A percentile compares a stretch with the other conserved stretches of the same genome.
Evolutionary conservation across 92 coral and sea anemone species (phyloP).

Genomic region (Diadumene lineata): DNA sequence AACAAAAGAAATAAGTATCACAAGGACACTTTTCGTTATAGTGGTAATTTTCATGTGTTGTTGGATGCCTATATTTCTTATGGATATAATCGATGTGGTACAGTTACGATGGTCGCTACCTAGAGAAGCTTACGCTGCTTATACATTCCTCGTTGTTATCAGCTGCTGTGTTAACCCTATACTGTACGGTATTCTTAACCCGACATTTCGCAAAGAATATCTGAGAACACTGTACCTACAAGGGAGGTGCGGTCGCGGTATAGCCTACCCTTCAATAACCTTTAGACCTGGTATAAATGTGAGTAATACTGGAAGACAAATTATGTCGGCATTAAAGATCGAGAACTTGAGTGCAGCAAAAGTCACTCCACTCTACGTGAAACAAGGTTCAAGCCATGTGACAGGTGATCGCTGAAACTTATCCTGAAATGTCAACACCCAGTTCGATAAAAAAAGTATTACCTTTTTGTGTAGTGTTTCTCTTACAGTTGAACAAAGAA

Average conservation of each 20-base stretch:
- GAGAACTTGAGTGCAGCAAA: no score
- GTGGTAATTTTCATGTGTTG: slow-evolving; percentile 13
- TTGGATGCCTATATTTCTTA: slow-evolving; percentile 13
- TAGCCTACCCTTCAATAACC: not conserved
- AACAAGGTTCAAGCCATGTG: no score
- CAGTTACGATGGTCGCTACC: slow-evolving; percentile 17
- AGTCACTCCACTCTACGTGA: no score
- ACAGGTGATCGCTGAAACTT: no score
- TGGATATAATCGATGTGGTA: slow-evolving; percentile 22
- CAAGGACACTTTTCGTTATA: slow-evolving; percentile 11
- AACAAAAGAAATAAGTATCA: slow-evolving; percentile 12
- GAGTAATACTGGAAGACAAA: not conserved
- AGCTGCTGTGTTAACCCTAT: slow-evolving; percentile 14
- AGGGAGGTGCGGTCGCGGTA: not conserved
- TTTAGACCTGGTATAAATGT: no score
- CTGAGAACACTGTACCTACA: not conserved
- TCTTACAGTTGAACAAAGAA: no score
- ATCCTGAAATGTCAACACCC: no score
- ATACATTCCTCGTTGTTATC: not conserved
- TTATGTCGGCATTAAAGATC: not conserved
- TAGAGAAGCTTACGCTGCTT: slow-evolving; percentile 6
- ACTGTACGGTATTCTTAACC: slow-evolving; percentile 19
- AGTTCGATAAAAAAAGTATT: no score
- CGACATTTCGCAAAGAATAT: slow-evolving; percentile 20
- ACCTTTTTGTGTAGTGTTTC: no score